These are phyloP conservation scores for Microtus richardsoni DNA, from an alignment of 2,113 vertebrate species.

Conservation along the genomic window DNA sequence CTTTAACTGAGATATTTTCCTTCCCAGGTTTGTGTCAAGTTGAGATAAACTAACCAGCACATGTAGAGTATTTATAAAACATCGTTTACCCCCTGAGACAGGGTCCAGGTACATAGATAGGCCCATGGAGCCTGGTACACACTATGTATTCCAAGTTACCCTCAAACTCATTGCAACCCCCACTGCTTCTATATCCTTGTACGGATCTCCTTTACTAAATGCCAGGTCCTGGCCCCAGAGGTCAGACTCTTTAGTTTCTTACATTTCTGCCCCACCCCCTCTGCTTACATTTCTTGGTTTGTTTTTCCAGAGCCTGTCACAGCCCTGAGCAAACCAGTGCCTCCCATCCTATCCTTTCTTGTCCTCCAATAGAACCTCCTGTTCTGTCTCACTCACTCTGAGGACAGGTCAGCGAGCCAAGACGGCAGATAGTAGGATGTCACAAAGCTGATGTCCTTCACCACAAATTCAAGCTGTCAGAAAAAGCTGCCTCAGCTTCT, in stretches of 20 bases:
- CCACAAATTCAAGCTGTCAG: not conserved
- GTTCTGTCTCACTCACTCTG: not conserved
- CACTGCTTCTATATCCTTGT: too few species aligned
- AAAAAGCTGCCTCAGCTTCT: not conserved
- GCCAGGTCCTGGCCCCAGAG: fast-evolving
- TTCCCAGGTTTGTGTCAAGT: not conserved
- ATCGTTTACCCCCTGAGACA: not conserved
- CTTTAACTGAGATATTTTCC: not conserved
- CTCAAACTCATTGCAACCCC: not conserved
- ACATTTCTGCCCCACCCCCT: fast-evolving
- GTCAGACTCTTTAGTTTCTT: fast-evolving
- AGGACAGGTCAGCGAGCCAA: not conserved
- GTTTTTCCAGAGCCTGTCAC: too few species aligned
- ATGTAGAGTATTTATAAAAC: not conserved
- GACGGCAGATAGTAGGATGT: fast-evolving
- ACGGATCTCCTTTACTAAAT: not conserved
- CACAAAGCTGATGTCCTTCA: not conserved
- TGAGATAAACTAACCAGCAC: not conserved
- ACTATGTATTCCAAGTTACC: not conserved
- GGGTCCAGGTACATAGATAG: too few species aligned
- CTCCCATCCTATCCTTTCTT: not conserved
- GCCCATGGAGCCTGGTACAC: not conserved
- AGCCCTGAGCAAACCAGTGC: not conserved
- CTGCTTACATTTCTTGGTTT: fast-evolving
- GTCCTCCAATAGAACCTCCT: not conserved